These are phyloP conservation scores for Machaerirhynchus nigripectus DNA, from an alignment of 2,113 vertebrate genomes.

Conservation along the genomic window DNA sequence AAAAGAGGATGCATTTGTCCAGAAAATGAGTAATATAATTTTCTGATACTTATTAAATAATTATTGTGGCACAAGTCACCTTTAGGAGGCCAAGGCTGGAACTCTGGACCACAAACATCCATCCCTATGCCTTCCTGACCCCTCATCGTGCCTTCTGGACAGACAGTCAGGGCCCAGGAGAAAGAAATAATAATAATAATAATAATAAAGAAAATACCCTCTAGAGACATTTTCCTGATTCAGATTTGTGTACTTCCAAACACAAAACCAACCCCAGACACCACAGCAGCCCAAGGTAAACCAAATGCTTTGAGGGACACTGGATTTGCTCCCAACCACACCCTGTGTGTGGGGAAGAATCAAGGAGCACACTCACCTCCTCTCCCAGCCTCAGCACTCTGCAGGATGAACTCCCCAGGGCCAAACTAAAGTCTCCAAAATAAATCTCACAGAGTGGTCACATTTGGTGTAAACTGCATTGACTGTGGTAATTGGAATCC, in stretches of 20 bases:
- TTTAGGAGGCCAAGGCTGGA: not conserved
- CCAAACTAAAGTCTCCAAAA: not conserved
- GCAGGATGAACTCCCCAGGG: not conserved
- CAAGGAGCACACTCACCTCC: accelerated
- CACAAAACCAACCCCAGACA: not conserved
- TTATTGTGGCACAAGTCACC: not conserved
- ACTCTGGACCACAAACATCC: not conserved
- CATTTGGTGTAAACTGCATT: not conserved
- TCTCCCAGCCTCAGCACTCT: not conserved
- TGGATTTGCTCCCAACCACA: not conserved
- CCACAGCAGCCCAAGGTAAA: not conserved
- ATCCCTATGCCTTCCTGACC: not conserved
- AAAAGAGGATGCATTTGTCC: not conserved
- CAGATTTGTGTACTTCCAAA: not conserved
- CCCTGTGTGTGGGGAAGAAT: not conserved
- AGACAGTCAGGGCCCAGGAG: not conserved
- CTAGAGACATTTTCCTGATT: not conserved
- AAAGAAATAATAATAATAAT: not conserved
- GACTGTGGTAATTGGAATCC: not conserved
- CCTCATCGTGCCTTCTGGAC: not conserved
- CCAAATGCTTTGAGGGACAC: not conserved
- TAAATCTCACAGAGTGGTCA: not conserved
- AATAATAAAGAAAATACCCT: not conserved
- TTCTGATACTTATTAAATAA: not conserved
- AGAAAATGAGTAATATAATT: not conserved